These are phyloP conservation scores for Dasyornis broadbenti DNA, from an alignment of 2,113 vertebrate genomes.

Conservation along the genomic window DNA sequence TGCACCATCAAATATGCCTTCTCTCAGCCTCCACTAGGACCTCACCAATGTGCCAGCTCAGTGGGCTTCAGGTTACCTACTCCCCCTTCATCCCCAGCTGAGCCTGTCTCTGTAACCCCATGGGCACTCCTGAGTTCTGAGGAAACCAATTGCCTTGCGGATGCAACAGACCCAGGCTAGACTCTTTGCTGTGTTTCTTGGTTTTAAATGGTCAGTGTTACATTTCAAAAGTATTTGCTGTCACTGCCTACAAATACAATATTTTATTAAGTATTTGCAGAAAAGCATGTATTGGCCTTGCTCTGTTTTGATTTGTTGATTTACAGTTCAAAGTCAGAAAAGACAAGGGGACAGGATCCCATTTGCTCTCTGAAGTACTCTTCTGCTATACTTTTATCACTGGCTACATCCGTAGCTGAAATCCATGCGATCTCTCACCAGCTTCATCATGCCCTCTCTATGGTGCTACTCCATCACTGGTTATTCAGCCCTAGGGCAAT, in stretches of 20 bases:
- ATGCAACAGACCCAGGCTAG: background rate
- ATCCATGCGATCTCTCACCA: background rate
- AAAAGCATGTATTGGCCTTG: background rate
- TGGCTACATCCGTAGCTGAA: background rate
- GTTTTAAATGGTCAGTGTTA: background rate
- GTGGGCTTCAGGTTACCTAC: background rate
- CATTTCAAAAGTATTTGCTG: background rate
- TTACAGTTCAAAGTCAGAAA: background rate
- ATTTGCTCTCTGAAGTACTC: background rate
- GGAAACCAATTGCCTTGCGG: background rate
- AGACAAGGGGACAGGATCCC: background rate
- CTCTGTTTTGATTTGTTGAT: background rate
- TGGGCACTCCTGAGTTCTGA: background rate
- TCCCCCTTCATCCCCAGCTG: background rate
- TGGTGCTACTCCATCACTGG: rapidly evolving
- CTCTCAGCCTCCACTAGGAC: background rate
- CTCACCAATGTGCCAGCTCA: background rate
- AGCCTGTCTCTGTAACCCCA: background rate
- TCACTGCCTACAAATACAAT: background rate
- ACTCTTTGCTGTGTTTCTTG: background rate
- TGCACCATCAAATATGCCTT: background rate
- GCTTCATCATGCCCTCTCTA: background rate
- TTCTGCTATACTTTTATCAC: background rate
- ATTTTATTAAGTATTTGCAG: constrained; percentile 11
- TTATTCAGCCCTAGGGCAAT: background rate